A percentile compares a stretch with the other conserved stretches of the same genome.
These are phyloP conservation scores for Syrrhaptes paradoxus DNA, from an alignment of 2,113 vertebrate species.

Conservation along the genomic window DNA sequence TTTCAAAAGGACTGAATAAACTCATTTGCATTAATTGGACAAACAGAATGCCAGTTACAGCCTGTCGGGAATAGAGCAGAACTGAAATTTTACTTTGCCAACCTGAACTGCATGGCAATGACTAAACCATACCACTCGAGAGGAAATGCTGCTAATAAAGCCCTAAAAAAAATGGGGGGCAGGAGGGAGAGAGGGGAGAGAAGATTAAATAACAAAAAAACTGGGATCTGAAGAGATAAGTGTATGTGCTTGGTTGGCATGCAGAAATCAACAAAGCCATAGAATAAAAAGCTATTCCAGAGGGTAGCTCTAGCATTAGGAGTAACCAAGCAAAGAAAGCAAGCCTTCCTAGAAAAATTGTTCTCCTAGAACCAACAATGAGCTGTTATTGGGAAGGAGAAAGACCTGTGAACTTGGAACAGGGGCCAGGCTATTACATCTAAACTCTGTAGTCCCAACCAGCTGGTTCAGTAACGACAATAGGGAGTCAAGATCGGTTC, in stretches of 20 bases:
- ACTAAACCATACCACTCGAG: neutral
- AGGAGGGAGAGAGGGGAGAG: no score
- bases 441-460: neutral
- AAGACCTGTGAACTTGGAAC: neutral
- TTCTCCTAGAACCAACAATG: neutral
- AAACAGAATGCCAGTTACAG: neutral
- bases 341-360: neutral
- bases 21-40: conserved; percentile 1
- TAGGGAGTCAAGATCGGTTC: neutral
- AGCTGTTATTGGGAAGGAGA: neutral
- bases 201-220: neutral
- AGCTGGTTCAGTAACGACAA: neutral
- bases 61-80: neutral
- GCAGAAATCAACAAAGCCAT: neutral
- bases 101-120: neutral
- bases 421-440: neutral
- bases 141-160: neutral
- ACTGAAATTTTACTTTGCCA: neutral
- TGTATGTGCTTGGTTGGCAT: neutral
- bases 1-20: conserved; percentile 3
- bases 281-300: neutral
- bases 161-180: rapidly evolving
- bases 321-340: neutral
- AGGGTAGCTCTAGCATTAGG: neutral
- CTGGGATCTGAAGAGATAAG: neutral